Percentiles rank a stretch among this genome's conserved stretches.
Conservation (phyloP, 2,113 vertebrate species). For the Eidolon helvum region DNA sequence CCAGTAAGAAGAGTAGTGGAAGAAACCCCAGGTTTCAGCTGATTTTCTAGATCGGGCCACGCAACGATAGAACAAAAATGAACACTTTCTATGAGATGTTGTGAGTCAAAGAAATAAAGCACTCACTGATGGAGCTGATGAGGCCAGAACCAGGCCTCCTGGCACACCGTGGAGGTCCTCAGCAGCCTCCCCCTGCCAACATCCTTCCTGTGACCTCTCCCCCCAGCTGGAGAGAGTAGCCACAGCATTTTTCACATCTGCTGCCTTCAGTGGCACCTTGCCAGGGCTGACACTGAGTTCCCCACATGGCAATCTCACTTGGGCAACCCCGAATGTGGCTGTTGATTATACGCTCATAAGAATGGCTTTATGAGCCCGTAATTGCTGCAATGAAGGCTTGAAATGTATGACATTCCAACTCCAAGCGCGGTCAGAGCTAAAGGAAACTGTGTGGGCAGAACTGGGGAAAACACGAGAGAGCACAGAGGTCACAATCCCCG, state of each 20-base stretch:
- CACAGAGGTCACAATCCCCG: neutral
- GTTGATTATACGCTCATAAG: neutral
- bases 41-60: neutral
- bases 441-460: neutral
- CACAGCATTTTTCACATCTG: neutral
- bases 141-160: neutral
- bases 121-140: no score
- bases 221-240: neutral
- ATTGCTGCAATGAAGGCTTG: neutral
- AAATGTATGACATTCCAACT: neutral
- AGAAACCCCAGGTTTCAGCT: neutral
- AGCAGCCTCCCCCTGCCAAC: accelerated
- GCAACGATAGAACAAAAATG: neutral
- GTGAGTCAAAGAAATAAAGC: neutral
- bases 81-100: neutral
- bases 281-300: neutral
- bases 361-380: neutral
- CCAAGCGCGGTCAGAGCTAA: neutral
- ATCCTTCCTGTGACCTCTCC: neutral
- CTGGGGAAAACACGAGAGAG: neutral
- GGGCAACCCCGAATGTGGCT: neutral
- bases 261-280: neutral
- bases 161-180: accelerated
- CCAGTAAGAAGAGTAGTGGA: neutral
- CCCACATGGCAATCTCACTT: neutral